Conservation (phyloP, 2,888 invertebrate genomes). For the Terebella lapidaria region DNA sequence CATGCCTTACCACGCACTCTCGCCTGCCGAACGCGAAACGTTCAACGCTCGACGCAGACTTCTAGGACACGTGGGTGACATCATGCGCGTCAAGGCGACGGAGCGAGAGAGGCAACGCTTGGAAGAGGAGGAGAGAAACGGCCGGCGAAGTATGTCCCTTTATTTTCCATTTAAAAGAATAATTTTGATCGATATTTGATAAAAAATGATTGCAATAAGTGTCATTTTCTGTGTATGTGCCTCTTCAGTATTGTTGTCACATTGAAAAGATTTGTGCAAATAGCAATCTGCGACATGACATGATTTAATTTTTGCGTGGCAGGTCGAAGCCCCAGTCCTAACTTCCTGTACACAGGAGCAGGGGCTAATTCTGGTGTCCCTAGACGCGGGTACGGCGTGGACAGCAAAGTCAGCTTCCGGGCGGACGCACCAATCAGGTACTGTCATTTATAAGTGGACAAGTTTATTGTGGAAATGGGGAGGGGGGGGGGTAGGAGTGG, state of each 20-base stretch:
- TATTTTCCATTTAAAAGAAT: too few relatives aligned
- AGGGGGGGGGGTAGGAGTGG: too few relatives aligned
- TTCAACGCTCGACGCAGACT: constrained; percentile 46
- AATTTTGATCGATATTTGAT: too few relatives aligned
- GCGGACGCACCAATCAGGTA: too few relatives aligned
- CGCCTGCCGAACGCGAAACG: constrained; percentile 49
- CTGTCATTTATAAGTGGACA: too few relatives aligned
- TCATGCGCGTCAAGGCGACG: constrained; percentile 42
- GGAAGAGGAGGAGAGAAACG: constrained; percentile 37
- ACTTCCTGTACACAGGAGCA: constrained; percentile 48
- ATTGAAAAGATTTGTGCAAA: too few relatives aligned
- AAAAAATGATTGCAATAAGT: too few relatives aligned
- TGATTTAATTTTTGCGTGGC: too few relatives aligned
- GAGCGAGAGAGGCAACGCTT: constrained; percentile 41
- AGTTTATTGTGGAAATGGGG: too few relatives aligned
- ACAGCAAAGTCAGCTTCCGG: constrained; percentile 7
- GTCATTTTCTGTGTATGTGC: too few relatives aligned
- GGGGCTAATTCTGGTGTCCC: constrained; percentile 33
- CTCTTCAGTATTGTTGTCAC: too few relatives aligned
- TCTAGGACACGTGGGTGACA: constrained; percentile 43
- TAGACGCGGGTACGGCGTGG: constrained; percentile 4
- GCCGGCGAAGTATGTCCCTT: constrained; percentile 41
- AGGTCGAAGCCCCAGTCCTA: constrained; percentile 47
- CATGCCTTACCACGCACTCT: constrained; percentile 53
- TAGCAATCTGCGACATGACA: too few relatives aligned